Evolutionary conservation across 2,113 vertebrate genomes (phyloP), one percentile per base, ranked within the genome.

Genomic region (Dromas ardeola): DNA sequence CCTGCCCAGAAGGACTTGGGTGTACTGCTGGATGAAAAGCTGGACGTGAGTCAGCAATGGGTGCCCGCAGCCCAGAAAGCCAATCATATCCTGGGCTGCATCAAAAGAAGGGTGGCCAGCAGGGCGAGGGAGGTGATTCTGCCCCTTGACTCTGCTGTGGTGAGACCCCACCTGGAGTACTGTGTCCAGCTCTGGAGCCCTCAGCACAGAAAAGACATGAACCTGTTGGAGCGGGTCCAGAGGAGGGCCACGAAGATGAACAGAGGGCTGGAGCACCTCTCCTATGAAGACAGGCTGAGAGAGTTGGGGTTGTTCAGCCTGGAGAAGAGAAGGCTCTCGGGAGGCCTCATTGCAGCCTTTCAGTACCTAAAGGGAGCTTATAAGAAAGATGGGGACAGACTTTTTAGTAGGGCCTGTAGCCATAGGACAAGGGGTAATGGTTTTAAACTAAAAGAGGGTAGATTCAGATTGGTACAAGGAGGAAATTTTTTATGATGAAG

Each of bases 401-500:
- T 40, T 29, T 50, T 92, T 55, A n/a, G 10, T 4, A 45, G 17
- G 5, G 4, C 25, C 9, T 81, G 10, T 38, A 32, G 49, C 2
- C 4, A 17, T 0, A 55, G 66, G 13, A 36, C 11, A 79, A 38
- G 18, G 5, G 1, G 4, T 32, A 16, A 20, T 45, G 55, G 7
- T 25, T 26, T 13, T 86, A 29, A 86, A 12, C 13, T 74, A 22
- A 45, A 63, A 14, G 25, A 72, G 11, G 2, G 12, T 21, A 61
- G n/a, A 61, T 80, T 59, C 12, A 36, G 32, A 22, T 32, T 69
- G 36, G 34, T 30, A 27, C 0, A 25, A 12, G 5, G 4, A 70
- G 9, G 9, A 38, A 15, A 11, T 7, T 32, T 8, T 90, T 85
- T 72, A 67, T 0, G 0, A 5, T 40, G 23, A 40, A 9, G 11